phyloP scores from a whole-genome alignment of 2,113 vertebrate species.

The Stictonetta naevosa region DNA sequence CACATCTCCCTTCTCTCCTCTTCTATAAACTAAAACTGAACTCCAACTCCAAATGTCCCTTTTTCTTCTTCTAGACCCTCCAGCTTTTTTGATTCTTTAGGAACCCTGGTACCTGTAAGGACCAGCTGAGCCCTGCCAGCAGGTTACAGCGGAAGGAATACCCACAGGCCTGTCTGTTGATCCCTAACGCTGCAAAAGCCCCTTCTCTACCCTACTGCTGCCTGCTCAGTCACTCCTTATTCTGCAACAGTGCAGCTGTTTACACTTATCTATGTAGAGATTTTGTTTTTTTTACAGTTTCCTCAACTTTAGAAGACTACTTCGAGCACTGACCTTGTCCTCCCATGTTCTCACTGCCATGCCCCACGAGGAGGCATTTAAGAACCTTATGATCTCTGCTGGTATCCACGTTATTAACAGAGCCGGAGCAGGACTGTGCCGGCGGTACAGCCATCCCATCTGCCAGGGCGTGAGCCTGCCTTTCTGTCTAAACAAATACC shows the following conservation, averaged over 20 bases:
- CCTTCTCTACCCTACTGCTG: not conserved
- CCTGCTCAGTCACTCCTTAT: not conserved
- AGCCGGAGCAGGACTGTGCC: not conserved
- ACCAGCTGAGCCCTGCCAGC: not conserved
- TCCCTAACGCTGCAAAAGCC: not conserved
- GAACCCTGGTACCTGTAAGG: not conserved
- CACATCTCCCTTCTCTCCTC: not conserved
- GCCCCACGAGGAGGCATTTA: accelerated
- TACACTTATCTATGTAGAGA: not conserved
- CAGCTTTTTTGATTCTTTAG: not conserved
- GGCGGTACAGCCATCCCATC: not conserved
- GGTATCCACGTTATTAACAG: not conserved
- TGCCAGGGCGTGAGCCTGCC: not conserved
- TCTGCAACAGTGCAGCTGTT: not conserved
- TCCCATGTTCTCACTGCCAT: not conserved
- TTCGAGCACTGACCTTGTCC: not conserved
- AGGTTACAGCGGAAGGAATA: not conserved
- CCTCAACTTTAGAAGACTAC: not conserved
- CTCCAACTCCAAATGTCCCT: not conserved
- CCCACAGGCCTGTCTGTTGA: not conserved
- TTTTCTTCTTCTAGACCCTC: not conserved
- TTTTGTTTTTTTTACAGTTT: not conserved
- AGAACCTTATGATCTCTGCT: not conserved
- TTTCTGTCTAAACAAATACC: not conserved
- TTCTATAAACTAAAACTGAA: not conserved